Base-by-base conservation (phyloP, 2,888 invertebrate species). In the Cloeon dipterum region DNA sequence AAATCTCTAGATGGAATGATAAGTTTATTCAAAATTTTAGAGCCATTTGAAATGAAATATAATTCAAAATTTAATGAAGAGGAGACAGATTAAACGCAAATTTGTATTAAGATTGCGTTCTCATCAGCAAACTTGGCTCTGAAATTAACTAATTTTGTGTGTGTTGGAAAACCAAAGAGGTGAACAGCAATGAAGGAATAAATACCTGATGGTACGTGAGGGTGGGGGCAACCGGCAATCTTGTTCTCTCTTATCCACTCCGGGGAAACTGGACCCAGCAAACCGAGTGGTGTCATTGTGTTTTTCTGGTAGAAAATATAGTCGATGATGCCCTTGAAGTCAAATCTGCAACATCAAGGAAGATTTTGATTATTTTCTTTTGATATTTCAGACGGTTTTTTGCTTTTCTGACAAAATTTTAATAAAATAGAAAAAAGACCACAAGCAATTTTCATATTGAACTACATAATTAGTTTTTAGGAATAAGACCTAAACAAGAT, bases 291-390 rank as follows among this genome's bases (percentile, higher is more conserved):
- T 49, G 81, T 82, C 82, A 98, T 86, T 53, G 83, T 81, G 56
- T 85, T 81, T 56, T 86, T 85, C 45, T 93, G 86, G 59, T 86
- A 93, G 68, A 98, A 96, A 59, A 98, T 93, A 69, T 98, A 98
- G 65, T 98, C 98, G 55, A 98, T 98, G 56, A 96, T 89, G 48
- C 96, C 98, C 62, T 96, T 93, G 65, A 98, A 98, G 60, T 98
- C 94, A 62, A 88, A 91, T 52, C 88, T 89, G 67, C 29, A 70
- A 11, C 34, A 11, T 63, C 39, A 44, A 42, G 45, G 42, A 40
- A 39, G 35, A 25, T 38, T 37, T 23, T 17, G 25, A 32, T 40
- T 40, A n/a, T 26, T 32, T 16, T 36, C 7, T 21, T 8, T 13
- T 20, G 7, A 34, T n/a, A n/a, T n/a, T n/a, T n/a, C n/a, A n/a